Conservation (phyloP, 2,888 invertebrate genomes). For the Matsumyia berberina region DNA sequence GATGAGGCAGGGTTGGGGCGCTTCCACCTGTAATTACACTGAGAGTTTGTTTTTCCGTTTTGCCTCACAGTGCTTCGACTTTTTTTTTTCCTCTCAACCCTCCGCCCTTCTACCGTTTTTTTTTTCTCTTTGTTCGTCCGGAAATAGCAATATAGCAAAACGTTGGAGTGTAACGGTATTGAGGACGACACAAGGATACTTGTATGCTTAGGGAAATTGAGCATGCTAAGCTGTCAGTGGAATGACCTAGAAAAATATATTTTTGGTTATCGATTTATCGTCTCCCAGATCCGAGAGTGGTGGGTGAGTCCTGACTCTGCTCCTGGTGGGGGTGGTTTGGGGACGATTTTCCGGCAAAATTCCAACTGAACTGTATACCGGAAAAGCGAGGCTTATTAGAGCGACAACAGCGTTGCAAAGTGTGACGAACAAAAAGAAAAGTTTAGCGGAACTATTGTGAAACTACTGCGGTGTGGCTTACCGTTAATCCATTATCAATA, state of each 20-base stretch:
- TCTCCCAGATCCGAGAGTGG: background rate
- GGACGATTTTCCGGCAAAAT: slow-evolving; percentile 63
- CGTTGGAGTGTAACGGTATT: slow-evolving; percentile 28
- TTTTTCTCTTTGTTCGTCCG: slow-evolving; percentile 30
- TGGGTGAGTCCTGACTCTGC: background rate
- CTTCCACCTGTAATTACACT: slow-evolving; percentile 62
- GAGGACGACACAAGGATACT: slow-evolving; percentile 64
- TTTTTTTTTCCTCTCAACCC: slow-evolving; percentile 4
- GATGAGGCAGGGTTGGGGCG: background rate
- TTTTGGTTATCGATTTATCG: slow-evolving; percentile 68
- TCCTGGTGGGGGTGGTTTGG: slow-evolving; percentile 5
- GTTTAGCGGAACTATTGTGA: background rate
- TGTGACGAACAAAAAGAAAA: background rate
- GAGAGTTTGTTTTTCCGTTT: slow-evolving; percentile 58
- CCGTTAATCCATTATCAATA: slow-evolving; percentile 20
- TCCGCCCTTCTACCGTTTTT: background rate
- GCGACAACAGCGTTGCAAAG: background rate
- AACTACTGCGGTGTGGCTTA: slow-evolving; percentile 20
- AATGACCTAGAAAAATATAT: slow-evolving; percentile 58
- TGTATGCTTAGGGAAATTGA: slow-evolving; percentile 62
- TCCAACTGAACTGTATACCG: slow-evolving; percentile 14
- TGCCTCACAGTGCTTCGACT: slow-evolving; percentile 7
- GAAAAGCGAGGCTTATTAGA: slow-evolving; percentile 1
- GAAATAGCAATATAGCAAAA: slow-evolving; percentile 47
- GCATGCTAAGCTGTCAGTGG: slow-evolving; percentile 62